Percentiles rank a stretch among this genome's conserved stretches.
These are phyloP conservation scores for Sturnus vulgaris DNA, from an alignment of 2,113 vertebrate species.

Conservation along the genomic window DNA sequence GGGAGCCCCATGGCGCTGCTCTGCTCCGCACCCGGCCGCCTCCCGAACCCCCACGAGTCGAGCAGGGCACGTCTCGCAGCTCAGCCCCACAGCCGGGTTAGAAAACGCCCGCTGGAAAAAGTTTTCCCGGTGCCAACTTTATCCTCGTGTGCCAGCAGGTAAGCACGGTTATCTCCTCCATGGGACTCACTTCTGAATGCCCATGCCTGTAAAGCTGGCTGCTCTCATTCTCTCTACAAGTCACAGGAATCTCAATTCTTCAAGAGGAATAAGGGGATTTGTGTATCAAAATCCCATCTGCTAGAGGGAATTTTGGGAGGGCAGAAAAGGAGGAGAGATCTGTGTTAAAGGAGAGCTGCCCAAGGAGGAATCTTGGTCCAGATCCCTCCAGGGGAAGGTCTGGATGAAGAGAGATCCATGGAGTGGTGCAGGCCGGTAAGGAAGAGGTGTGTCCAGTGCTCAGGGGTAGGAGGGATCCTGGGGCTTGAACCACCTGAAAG, in stretches of 20 bases:
- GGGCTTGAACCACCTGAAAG: background rate
- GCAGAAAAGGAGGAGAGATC: background rate
- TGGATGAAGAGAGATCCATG: background rate
- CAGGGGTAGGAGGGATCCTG: background rate
- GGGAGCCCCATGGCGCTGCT: fast-evolving
- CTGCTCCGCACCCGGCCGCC: background rate
- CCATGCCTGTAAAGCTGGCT: fast-evolving
- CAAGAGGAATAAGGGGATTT: background rate
- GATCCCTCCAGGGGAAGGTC: background rate
- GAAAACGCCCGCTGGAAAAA: fast-evolving
- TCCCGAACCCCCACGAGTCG: fast-evolving
- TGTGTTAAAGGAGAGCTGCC: too few relatives aligned
- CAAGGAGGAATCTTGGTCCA: background rate
- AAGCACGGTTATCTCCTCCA: fast-evolving
- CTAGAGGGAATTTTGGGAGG: background rate
- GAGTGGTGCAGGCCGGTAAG: fast-evolving
- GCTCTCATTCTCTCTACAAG: background rate
- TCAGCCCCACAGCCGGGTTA: fast-evolving
- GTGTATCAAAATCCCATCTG: fast-evolving
- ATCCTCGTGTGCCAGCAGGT: background rate
- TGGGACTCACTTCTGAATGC: too few relatives aligned
- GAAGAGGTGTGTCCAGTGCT: background rate
- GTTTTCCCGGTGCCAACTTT: background rate
- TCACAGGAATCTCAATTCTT: background rate
- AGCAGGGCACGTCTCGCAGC: background rate